Evolutionary conservation across 2,113 vertebrate genomes (phyloP).

Genomic region (Edolisoma coerulescens): DNA sequence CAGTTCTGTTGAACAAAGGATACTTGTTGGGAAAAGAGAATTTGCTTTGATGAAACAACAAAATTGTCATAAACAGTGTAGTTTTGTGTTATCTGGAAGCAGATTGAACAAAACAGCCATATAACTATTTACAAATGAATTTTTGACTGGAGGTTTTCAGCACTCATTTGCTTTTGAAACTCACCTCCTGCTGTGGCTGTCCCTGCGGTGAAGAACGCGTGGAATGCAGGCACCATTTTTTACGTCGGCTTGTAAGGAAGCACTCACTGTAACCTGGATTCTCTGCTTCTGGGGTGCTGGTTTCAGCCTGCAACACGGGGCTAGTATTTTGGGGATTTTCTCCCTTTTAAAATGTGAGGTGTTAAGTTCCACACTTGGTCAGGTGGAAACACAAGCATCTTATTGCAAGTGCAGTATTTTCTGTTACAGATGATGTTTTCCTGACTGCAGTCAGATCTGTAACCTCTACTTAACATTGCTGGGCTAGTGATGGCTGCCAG

Average conservation of each 20-base stretch:
- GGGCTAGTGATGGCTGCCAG: not conserved
- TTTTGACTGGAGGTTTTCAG: not conserved
- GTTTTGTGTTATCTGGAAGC: not conserved
- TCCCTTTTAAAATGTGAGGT: not conserved
- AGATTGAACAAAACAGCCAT: not conserved
- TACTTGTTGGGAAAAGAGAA: not conserved
- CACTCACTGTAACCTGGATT: not conserved
- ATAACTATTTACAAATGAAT: not conserved
- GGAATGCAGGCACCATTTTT: not conserved
- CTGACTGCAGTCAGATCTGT: not conserved
- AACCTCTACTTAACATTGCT: not conserved
- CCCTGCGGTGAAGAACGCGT: not conserved
- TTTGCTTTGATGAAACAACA: not conserved
- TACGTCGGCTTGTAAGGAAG: rapidly evolving
- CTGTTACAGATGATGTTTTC: not conserved
- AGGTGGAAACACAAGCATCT: not conserved
- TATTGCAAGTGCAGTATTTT: not conserved
- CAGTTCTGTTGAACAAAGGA: not conserved
- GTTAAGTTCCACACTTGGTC: not conserved
- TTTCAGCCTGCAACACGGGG: not conserved
- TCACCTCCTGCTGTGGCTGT: not conserved
- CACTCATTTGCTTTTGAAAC: not conserved
- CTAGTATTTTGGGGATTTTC: not conserved
- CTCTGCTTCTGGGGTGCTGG: not conserved
- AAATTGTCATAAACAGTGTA: not conserved